Conservation (phyloP, 2,888 invertebrate genomes). For the Ochropleura plecta region DNA sequence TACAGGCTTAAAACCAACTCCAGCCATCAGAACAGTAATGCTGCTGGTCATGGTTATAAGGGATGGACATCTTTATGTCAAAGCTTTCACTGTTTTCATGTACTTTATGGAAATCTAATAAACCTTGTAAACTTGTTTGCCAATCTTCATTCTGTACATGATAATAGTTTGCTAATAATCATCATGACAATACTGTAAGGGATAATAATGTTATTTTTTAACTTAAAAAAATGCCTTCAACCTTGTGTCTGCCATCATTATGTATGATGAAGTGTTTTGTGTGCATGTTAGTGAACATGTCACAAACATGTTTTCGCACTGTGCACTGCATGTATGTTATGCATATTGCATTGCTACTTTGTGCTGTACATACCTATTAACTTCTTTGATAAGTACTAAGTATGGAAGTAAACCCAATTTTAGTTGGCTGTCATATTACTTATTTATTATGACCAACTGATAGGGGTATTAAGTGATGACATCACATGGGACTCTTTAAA, state of each 20-base stretch:
- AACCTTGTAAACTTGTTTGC: slow-evolving; percentile 34
- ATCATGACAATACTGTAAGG: slow-evolving; percentile 29
- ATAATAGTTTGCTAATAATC: slow-evolving; percentile 17
- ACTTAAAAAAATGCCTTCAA: slow-evolving; percentile 17
- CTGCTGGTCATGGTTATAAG: background rate
- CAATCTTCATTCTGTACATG: slow-evolving; percentile 26
- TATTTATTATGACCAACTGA: slow-evolving; percentile 34
- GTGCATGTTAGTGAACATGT: slow-evolving; percentile 11
- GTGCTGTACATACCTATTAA: slow-evolving; percentile 40
- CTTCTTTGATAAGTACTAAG: slow-evolving; percentile 32
- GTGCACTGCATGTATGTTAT: slow-evolving; percentile 3
- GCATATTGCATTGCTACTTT: slow-evolving; percentile 10
- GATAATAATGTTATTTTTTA: slow-evolving; percentile 20
- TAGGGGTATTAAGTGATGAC: slow-evolving; percentile 20
- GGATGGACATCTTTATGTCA: background rate
- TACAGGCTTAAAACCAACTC: background rate
- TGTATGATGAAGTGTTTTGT: slow-evolving; percentile 27
- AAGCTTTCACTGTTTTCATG: slow-evolving; percentile 14
- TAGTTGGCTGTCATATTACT: slow-evolving; percentile 37
- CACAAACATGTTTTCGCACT: slow-evolving; percentile 13
- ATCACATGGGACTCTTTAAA: slow-evolving; percentile 26
- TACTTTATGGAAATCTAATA: slow-evolving; percentile 26
- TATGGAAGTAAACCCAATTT: slow-evolving; percentile 40
- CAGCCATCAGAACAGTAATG: background rate
- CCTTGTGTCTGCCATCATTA: slow-evolving; percentile 21